Conservation (phyloP, 2,113 vertebrate genomes). For the Ailurus styani region DNA sequence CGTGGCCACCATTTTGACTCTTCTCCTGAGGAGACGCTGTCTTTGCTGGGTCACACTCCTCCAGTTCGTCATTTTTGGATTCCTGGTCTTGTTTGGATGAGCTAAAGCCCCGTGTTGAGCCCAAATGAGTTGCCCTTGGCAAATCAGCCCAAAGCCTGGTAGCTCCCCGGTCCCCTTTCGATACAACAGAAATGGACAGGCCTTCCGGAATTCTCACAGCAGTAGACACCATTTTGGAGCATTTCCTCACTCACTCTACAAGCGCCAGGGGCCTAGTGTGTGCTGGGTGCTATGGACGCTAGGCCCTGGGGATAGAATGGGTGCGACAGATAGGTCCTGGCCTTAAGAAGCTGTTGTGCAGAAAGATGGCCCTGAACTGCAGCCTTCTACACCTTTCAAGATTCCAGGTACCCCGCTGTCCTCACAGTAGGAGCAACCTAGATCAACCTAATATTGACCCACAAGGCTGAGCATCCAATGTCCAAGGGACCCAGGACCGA, state of each 20-base stretch:
- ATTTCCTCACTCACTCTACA: not conserved
- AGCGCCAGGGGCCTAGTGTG: not conserved
- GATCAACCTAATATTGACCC: not conserved
- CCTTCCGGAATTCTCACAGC: not conserved
- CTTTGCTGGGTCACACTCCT: not conserved
- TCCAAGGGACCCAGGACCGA: not conserved
- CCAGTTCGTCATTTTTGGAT: not conserved
- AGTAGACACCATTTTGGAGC: not conserved
- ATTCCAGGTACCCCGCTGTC: not conserved
- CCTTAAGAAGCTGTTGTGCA: not conserved
- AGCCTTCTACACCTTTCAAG: not conserved
- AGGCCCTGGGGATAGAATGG: not conserved
- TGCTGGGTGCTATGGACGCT: not conserved
- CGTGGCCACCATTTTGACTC: not conserved
- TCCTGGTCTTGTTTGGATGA: conserved; percentile 37
- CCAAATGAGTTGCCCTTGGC: not conserved
- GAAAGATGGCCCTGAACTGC: not conserved
- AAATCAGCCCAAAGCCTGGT: not conserved
- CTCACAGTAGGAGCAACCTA: not conserved
- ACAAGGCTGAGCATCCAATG: not conserved
- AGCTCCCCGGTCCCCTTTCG: fast-evolving
- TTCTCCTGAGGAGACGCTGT: not conserved
- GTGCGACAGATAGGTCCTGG: not conserved
- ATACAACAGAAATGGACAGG: not conserved
- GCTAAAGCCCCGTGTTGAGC: not conserved